Conservation (phyloP, 2,797 vertebrate genomes). For the Urosaurus nigricauda region DNA sequence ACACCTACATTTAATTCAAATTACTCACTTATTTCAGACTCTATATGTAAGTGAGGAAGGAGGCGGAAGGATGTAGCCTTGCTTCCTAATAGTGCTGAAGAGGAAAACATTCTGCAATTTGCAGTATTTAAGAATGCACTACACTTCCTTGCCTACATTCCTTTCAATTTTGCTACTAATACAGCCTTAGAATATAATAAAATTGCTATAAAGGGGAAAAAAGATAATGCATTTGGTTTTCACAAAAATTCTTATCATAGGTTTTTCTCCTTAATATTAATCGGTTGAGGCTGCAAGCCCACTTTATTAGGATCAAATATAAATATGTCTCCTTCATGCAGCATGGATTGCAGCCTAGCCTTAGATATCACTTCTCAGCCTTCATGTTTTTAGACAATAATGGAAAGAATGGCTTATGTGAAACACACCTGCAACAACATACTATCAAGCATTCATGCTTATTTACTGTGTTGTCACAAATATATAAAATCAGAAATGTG, state of each 20-base stretch:
- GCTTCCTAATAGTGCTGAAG: slow-evolving; percentile 31
- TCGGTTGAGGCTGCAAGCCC: not conserved
- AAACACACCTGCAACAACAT: not conserved
- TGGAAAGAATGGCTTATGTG: not conserved
- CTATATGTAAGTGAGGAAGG: not conserved
- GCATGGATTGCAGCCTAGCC: not conserved
- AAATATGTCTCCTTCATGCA: not conserved
- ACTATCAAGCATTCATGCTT: not conserved
- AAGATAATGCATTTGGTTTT: not conserved
- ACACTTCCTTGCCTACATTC: slow-evolving; percentile 13
- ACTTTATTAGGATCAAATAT: not conserved
- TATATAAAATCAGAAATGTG: not conserved
- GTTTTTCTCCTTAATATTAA: slow-evolving; percentile 4
- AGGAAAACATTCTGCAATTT: slow-evolving; percentile 37
- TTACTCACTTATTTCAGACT: slow-evolving; percentile 38
- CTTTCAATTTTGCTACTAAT: slow-evolving; percentile 3
- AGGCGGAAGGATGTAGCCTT: slow-evolving; percentile 3
- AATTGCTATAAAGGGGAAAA: not conserved
- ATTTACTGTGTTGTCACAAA: not conserved
- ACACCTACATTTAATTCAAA: slow-evolving; percentile 46
- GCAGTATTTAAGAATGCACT: not conserved
- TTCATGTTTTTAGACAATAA: not conserved
- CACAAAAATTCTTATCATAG: not conserved
- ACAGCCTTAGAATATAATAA: not conserved
- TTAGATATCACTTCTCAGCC: not conserved